Conservation (phyloP, 2,888 invertebrate genomes). For the Alcis repandata region DNA sequence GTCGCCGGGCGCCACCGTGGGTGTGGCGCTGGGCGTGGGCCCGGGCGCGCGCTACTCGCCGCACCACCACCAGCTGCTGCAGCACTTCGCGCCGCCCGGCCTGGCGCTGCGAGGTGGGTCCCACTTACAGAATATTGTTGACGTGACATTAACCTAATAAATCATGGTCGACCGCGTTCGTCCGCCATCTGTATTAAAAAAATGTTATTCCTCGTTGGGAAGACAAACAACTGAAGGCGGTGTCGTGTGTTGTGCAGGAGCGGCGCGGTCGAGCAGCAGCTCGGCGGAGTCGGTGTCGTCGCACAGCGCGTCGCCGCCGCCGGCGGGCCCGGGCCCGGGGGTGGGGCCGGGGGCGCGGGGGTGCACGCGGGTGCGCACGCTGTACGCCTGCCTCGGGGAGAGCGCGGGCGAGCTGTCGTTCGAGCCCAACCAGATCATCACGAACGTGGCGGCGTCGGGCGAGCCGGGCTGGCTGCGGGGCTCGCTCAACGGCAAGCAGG, state of each 20-base stretch:
- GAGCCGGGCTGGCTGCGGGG: constrained; percentile 99
- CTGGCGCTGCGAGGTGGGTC: constrained; percentile 65
- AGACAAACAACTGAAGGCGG: no score
- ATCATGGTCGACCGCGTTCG: no score
- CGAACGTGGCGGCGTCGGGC: constrained; percentile 96
- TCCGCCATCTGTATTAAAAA: no score
- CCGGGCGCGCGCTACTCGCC: constrained; percentile 68
- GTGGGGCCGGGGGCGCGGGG: constrained; percentile 16
- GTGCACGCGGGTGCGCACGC: constrained; percentile 93
- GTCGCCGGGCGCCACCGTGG: constrained; percentile 46
- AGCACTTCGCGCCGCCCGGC: constrained; percentile 88
- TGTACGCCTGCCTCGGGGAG: constrained; percentile 98
- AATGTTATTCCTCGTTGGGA: no score
- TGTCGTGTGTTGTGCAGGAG: constrained; percentile 41
- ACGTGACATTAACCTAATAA: no score
- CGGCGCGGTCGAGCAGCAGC: constrained; percentile 86
- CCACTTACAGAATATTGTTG: not conserved
- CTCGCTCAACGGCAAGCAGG: constrained; percentile 95
- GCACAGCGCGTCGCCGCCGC: constrained; percentile 79
- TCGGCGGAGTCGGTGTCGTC: constrained; percentile 93
- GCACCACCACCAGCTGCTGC: constrained; percentile 77
- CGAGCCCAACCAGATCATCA: constrained; percentile 99
- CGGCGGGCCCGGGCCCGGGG: constrained; percentile 34
- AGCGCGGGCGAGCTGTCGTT: constrained; percentile 98
- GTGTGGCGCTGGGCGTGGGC: constrained; percentile 36